Evolutionary conservation across 2,113 vertebrate genomes (phyloP).

Genomic region (Triplophysa rosa): DNA sequence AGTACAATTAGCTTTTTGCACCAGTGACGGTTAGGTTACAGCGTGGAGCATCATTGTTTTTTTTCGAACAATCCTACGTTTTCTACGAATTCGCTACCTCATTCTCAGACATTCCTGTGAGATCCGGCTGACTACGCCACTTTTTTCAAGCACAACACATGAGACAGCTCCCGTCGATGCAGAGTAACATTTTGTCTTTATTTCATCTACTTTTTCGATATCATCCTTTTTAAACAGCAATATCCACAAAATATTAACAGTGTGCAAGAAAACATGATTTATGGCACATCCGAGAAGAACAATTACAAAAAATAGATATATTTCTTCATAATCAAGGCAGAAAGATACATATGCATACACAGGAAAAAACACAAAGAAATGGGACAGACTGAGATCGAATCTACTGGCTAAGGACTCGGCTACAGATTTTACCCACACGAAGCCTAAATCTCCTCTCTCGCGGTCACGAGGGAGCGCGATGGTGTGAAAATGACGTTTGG

Average conservation of each 20-base stretch:
- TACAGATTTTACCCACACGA: constrained; percentile 43
- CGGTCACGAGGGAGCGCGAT: constrained; percentile 20
- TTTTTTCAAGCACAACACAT: neutral
- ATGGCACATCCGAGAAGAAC: constrained; percentile 78
- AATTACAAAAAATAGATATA: constrained; percentile 81
- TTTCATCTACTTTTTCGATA: constrained; percentile 72
- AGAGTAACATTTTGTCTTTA: constrained; percentile 65
- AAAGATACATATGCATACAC: constrained; percentile 71
- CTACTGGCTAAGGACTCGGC: constrained; percentile 39
- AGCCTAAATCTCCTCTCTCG: constrained; percentile 40
- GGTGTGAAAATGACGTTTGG: constrained; percentile 18
- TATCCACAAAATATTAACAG: constrained; percentile 83
- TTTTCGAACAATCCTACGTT: too few relatives aligned
- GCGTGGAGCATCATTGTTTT: too few relatives aligned
- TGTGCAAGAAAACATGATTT: constrained; percentile 81
- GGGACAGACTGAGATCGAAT: constrained; percentile 59
- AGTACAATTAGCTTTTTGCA: too few relatives aligned
- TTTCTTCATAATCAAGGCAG: constrained; percentile 78
- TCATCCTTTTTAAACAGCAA: constrained; percentile 72
- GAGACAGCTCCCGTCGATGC: neutral
- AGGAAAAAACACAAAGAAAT: constrained; percentile 72
- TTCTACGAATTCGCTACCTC: too few relatives aligned
- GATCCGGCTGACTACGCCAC: neutral
- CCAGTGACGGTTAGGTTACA: too few relatives aligned
- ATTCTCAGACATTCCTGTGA: too few relatives aligned